phyloP scores from a whole-genome alignment of 2,113 vertebrate genomes.

The Gadus chalcogrammus region DNA sequence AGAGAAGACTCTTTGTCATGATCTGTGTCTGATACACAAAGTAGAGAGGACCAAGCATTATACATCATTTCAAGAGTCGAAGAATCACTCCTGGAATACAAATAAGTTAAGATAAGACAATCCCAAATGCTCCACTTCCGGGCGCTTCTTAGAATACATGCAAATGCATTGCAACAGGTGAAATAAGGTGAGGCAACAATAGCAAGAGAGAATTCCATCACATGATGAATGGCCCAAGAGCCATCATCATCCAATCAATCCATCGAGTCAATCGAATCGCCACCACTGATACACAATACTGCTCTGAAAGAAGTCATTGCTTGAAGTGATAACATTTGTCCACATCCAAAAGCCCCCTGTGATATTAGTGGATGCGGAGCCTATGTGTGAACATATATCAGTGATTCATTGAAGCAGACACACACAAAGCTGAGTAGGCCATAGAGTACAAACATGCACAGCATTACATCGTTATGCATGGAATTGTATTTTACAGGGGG shows the following conservation, averaged over 20 bases:
- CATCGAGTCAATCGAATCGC: conserved; percentile 4
- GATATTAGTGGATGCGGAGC: not conserved
- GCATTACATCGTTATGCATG: conserved; percentile 51
- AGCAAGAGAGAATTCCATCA: conserved; percentile 7
- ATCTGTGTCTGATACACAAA: not conserved
- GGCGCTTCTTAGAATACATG: conserved; percentile 23
- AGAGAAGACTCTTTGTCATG: not conserved
- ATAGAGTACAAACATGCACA: conserved; percentile 62
- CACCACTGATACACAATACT: conserved; percentile 10
- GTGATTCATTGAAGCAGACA: conserved; percentile 63
- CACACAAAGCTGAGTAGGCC: conserved; percentile 57
- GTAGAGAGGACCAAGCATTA: not conserved
- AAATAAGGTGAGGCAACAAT: not conserved
- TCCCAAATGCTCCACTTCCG: not conserved
- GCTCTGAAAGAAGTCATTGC: not conserved
- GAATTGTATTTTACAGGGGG: conserved; percentile 34
- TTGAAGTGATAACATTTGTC: not conserved
- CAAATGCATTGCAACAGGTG: not conserved
- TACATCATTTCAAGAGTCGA: not conserved
- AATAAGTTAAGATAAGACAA: not conserved
- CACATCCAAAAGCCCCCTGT: not conserved
- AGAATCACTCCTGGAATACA: not conserved
- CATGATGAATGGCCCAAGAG: conserved; percentile 25
- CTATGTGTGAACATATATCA: conserved; percentile 63
- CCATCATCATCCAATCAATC: conserved; percentile 19